These are phyloP conservation scores for Cyanoderma ruficeps DNA, from an alignment of 2,113 vertebrate genomes.

Conservation along the genomic window DNA sequence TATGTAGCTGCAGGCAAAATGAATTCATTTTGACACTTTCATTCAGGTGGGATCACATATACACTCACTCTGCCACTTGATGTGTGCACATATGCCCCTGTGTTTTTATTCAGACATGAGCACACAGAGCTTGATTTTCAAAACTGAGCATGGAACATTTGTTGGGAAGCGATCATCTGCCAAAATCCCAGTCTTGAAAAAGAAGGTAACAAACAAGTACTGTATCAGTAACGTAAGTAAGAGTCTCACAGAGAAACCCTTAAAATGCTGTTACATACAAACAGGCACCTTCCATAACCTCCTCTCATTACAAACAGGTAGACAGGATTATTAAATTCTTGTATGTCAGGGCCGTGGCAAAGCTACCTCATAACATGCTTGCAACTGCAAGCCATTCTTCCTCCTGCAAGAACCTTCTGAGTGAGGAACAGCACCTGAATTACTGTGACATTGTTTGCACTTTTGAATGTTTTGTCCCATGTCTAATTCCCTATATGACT, in stretches of 20 bases:
- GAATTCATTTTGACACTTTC: slow-evolving; percentile 38
- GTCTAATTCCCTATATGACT: background rate
- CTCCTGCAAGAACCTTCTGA: background rate
- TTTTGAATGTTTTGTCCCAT: background rate
- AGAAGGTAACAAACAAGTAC: background rate
- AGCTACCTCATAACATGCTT: background rate
- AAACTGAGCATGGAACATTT: background rate
- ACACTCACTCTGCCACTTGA: background rate
- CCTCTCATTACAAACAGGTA: background rate
- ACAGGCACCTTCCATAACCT: background rate
- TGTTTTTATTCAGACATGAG: slow-evolving; percentile 1
- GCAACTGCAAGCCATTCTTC: background rate
- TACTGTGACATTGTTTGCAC: background rate
- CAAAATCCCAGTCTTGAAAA: slow-evolving; percentile 4
- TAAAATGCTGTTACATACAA: background rate
- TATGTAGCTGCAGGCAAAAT: slow-evolving; percentile 16
- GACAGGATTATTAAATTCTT: background rate
- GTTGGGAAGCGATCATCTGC: background rate
- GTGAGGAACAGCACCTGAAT: background rate
- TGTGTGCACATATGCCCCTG: background rate
- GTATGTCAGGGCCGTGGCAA: background rate
- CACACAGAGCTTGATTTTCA: background rate
- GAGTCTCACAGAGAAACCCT: background rate
- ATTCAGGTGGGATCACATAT: background rate
- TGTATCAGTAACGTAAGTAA: background rate